Percentiles rank a stretch among this genome's conserved stretches.
These are phyloP conservation scores for Copidosoma aretas DNA, from an alignment of 2,888 invertebrate species.

Conservation along the genomic window DNA sequence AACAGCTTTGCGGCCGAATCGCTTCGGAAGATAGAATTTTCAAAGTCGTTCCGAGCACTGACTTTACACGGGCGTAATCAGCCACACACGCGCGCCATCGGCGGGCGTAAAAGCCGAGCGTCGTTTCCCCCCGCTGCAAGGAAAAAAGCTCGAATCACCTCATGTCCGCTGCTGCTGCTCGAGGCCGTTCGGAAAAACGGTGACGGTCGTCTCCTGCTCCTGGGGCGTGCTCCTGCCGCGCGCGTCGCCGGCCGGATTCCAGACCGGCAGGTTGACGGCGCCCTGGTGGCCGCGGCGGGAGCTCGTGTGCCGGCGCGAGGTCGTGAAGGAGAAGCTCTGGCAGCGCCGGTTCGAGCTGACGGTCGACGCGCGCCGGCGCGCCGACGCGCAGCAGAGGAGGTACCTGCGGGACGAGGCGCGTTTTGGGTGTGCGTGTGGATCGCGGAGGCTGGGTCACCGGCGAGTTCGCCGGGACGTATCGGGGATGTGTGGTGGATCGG, in stretches of 20 bases:
- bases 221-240: conserved; percentile 40
- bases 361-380: conserved; percentile 48
- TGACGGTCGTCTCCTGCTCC: conserved; percentile 55
- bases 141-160: conserved; percentile 15
- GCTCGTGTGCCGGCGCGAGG: conserved; percentile 50
- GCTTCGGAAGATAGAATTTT: too few species aligned
- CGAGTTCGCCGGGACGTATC: too few species aligned
- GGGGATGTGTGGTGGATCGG: too few species aligned
- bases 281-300: conserved; percentile 52
- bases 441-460: too few species aligned
- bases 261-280: conserved; percentile 47
- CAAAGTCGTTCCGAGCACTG: too few species aligned
- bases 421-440: too few species aligned
- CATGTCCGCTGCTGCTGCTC: conserved; percentile 50
- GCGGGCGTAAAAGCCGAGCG: too few species aligned
- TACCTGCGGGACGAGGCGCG: conserved; percentile 45
- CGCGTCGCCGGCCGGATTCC: conserved; percentile 32
- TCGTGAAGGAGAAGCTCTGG: conserved; percentile 54
- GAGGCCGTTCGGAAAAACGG: conserved; percentile 50
- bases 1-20: too few species aligned
- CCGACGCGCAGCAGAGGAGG: conserved; percentile 45
- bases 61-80: too few species aligned
- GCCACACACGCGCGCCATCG: too few species aligned
- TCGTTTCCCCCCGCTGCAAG: not conserved
- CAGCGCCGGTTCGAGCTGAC: conserved; percentile 51